Percentiles rank a stretch among this genome's conserved stretches.
Evolutionary conservation across 2,888 invertebrate species (phyloP).

Genomic region (Corythucha ciliata): DNA sequence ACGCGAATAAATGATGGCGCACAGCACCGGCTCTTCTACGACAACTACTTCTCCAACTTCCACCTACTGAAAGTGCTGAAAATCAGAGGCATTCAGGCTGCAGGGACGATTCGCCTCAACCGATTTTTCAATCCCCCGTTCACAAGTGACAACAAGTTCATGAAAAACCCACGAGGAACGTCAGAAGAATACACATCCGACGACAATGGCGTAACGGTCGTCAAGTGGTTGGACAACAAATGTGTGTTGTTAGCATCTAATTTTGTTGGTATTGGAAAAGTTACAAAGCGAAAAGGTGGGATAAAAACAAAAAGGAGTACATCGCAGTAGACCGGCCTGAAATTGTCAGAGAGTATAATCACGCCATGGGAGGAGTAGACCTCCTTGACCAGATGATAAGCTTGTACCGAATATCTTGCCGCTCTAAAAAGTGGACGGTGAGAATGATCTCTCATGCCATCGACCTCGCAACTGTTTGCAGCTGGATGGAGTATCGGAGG

Average conservation of each 20-base stretch:
- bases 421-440: slow-evolving; percentile 2
- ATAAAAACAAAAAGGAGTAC: slow-evolving; percentile 27
- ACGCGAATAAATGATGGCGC: too few species aligned
- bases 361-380: slow-evolving; percentile 8
- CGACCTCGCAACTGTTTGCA: background rate
- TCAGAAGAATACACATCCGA: background rate
- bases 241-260: slow-evolving; percentile 32
- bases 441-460: slow-evolving; percentile 1
- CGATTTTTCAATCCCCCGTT: slow-evolving; percentile 20
- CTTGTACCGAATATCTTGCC: slow-evolving; percentile 11
- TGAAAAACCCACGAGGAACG: slow-evolving; percentile 16
- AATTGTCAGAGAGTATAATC: slow-evolving; percentile 31
- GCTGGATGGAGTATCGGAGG: slow-evolving; percentile 3
- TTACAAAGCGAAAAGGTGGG: slow-evolving; percentile 29
- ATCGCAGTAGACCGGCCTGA: slow-evolving; percentile 29
- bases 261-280: slow-evolving; percentile 27
- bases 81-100: slow-evolving; percentile 5
- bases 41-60: slow-evolving; percentile 5
- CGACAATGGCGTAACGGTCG: background rate
- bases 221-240: slow-evolving; percentile 33
- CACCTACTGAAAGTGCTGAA: too few species aligned
- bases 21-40: background rate
- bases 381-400: slow-evolving; percentile 21
- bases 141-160: slow-evolving; percentile 15
- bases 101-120: slow-evolving; percentile 21